Base-by-base conservation (phyloP, 2,113 vertebrate species). In the Alethe diademata region DNA sequence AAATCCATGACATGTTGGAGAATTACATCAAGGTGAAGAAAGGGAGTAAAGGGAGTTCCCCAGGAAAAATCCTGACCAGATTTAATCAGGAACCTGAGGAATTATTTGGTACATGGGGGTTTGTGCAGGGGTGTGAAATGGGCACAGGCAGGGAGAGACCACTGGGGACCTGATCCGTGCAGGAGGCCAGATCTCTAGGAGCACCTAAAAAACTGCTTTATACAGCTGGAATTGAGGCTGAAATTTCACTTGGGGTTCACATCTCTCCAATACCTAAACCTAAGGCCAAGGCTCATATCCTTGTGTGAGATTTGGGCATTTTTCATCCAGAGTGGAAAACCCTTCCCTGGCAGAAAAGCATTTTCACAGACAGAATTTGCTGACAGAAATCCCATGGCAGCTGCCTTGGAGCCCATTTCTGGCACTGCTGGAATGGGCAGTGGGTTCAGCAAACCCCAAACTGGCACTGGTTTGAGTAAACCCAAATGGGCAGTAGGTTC, bases 121-220 rank as follows among this genome's bases (percentile, higher is more conserved):
- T 17, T 18, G 2, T 2, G 36, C 16, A 10, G 60, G 56, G 8
- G 12, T 0, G 61, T 12, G 78, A 31, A 15, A 12, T 0, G 33
- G 35, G 57, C 33, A 25, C 47, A 11, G 5, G 48, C 38, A 40
- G 66, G 54, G 16, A 19, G 3, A 26, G 74, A 31, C 22, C 19
- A 2, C 42, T 6, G 33, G 0, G 11, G 38, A 17, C 20, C 8
- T 0, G 12, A 19, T 5, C 14, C 60, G 0, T 0, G 23, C 22
- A 11, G 48, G 14, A 38, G 20, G 33, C 7, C 1, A 17, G 35
- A 35, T 4, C 20, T 40, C 40, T 1, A 12, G 50, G 31, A 69
- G 17, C 65, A 38, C 38, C 45, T 5, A 6, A 28, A 67, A 64
- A 58, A 3, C 31, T 23, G 24, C 53, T 57, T 53, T 33, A 9